These are phyloP conservation scores for Drosophila athabasca DNA, from an alignment of 1,140 invertebrate species.

Conservation along the genomic window DNA sequence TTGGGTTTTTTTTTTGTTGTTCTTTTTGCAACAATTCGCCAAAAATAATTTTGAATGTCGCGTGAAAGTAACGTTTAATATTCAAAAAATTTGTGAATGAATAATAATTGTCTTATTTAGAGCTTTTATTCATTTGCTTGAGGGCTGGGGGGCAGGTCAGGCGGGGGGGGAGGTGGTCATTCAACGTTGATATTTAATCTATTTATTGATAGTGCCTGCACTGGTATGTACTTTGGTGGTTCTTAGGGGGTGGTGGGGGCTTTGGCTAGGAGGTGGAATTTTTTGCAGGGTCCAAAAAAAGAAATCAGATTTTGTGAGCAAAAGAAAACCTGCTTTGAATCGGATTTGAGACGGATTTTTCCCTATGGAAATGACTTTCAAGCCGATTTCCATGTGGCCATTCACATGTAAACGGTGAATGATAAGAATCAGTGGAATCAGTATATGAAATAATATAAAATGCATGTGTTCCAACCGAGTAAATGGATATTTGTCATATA, in stretches of 20 bases:
- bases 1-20: conserved; percentile 27
- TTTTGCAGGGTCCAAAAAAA: not conserved
- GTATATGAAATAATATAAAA: no score
- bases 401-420: no score
- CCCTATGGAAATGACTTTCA: no score
- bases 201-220: conserved; percentile 36
- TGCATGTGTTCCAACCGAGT: no score
- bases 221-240: conserved; percentile 26
- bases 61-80: conserved; percentile 32
- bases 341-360: no score
- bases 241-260: conserved; percentile 7
- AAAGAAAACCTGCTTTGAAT: no score
- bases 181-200: conserved; percentile 37
- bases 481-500: no score
- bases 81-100: conserved; percentile 23
- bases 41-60: conserved; percentile 80
- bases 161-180: conserved; percentile 29
- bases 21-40: conserved; percentile 73
- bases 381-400: no score
- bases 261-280: conserved; percentile 1
- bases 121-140: conserved; percentile 22
- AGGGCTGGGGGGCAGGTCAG: conserved; percentile 16
- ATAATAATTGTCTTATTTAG: conserved; percentile 3
- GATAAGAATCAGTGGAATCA: no score
- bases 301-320: not conserved